Conservation (phyloP, 2,888 invertebrate genomes). For the Proisotoma minuta region DNA sequence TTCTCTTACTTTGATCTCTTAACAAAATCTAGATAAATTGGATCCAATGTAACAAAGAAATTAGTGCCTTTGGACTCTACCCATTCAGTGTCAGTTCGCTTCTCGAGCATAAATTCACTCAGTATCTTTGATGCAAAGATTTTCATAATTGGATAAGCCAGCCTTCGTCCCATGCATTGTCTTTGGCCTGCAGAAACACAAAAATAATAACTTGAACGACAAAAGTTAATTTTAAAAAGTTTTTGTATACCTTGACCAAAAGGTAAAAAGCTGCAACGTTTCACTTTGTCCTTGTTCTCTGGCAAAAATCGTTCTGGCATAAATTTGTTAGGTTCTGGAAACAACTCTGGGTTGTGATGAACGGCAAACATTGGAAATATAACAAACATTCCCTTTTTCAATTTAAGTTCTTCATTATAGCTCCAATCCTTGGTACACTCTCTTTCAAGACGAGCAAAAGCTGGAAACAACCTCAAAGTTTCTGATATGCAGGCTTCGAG, state of each 20-base stretch:
- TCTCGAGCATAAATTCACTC: neutral
- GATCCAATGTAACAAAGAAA: neutral
- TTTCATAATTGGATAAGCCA: neutral
- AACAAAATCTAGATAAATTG: neutral
- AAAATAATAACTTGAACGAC: too few relatives aligned
- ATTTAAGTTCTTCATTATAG: slow-evolving; percentile 15
- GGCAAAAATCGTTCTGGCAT: slow-evolving; percentile 35
- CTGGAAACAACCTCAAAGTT: slow-evolving; percentile 26
- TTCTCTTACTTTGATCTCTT: too few relatives aligned
- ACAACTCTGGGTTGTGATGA: slow-evolving; percentile 28
- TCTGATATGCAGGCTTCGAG: slow-evolving; percentile 29
- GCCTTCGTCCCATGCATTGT: neutral
- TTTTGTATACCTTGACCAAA: too few relatives aligned
- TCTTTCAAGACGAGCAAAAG: slow-evolving; percentile 26
- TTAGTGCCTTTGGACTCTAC: neutral
- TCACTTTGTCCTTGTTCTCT: slow-evolving; percentile 34
- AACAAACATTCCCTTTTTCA: slow-evolving; percentile 20
- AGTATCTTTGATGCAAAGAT: neutral
- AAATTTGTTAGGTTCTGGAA: slow-evolving; percentile 20
- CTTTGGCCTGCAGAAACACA: neutral
- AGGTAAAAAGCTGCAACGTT: slow-evolving; percentile 23
- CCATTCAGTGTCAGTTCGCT: neutral
- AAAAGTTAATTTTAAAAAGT: too few relatives aligned
- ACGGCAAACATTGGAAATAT: slow-evolving; percentile 22
- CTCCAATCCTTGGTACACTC: slow-evolving; percentile 35